These are phyloP conservation scores for Drosophila testacea DNA, from an alignment of 2,888 invertebrate genomes.

Conservation along the genomic window DNA sequence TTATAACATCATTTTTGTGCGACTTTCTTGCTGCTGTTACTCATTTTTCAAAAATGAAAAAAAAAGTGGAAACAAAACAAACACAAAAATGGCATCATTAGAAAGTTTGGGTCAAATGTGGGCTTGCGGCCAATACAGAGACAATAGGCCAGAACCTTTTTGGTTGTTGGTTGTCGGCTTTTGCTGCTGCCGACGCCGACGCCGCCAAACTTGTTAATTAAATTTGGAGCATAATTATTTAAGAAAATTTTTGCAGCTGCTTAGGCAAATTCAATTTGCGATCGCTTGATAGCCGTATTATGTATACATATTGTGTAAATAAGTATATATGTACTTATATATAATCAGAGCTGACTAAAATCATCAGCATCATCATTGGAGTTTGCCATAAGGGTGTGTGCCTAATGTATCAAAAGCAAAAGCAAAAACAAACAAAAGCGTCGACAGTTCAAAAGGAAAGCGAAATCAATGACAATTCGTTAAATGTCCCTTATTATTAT, in stretches of 20 bases:
- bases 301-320: background rate
- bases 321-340: background rate
- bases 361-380: constrained; percentile 1
- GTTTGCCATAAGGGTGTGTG: background rate
- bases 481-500: constrained; percentile 57
- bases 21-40: constrained; percentile 27
- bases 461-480: constrained; percentile 76
- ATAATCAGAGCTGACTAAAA: background rate
- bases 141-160: constrained; percentile 53
- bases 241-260: constrained; percentile 51
- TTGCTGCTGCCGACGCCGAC: constrained; percentile 19
- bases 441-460: constrained; percentile 59
- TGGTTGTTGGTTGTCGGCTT: constrained; percentile 16
- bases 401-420: constrained; percentile 64
- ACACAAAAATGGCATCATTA: constrained; percentile 33
- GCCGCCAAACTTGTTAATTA: constrained; percentile 70
- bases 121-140: constrained; percentile 12
- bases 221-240: constrained; percentile 67
- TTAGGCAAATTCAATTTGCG: constrained; percentile 67
- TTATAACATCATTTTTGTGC: constrained; percentile 46
- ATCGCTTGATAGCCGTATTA: constrained; percentile 42
- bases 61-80: constrained; percentile 10
- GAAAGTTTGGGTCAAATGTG: constrained; percentile 48
- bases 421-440: constrained; percentile 60
- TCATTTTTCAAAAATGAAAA: constrained; percentile 42